Evolutionary conservation across 1,140 invertebrate genomes (phyloP).

Genomic region (Leptoteleia sp.): DNA sequence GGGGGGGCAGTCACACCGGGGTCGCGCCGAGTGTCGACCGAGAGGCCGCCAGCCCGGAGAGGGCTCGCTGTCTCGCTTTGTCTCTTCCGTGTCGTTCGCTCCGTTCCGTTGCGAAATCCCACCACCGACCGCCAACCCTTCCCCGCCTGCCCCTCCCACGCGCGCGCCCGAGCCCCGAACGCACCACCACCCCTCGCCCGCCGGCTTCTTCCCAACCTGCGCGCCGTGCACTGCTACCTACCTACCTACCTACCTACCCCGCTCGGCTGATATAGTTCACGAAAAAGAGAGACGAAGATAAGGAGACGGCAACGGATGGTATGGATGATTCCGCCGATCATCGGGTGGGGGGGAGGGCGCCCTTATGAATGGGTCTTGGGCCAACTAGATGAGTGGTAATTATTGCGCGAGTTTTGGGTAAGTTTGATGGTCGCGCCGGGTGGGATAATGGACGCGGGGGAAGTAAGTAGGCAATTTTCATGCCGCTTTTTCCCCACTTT

Average conservation of each 20-base stretch:
- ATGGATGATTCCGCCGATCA: slow-evolving; percentile 1
- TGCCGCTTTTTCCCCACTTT: no score
- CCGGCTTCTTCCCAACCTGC: slow-evolving; percentile 3
- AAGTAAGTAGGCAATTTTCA: no score
- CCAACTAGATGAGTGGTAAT: background rate
- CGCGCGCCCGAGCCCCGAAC: no score
- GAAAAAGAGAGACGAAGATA: slow-evolving; percentile 4
- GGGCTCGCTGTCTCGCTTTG: slow-evolving; percentile 43
- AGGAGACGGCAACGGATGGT: slow-evolving; percentile 1
- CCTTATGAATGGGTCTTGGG: slow-evolving; percentile 8
- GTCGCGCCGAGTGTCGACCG: slow-evolving; percentile 53
- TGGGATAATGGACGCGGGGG: no score
- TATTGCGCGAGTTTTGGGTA: background rate
- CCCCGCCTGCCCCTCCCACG: background rate
- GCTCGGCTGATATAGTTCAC: slow-evolving; percentile 15
- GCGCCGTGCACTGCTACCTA: slow-evolving; percentile 3
- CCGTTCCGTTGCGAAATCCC: slow-evolving; percentile 35
- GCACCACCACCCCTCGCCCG: background rate
- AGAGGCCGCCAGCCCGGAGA: slow-evolving; percentile 49
- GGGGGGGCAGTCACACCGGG: slow-evolving; percentile 66
- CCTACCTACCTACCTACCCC: no score
- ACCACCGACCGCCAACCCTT: background rate
- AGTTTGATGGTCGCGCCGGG: no score
- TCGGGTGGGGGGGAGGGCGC: background rate
- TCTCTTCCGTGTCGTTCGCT: slow-evolving; percentile 51